These are phyloP conservation scores for Balanococcus diminutus DNA, from an alignment of 2,888 invertebrate genomes.

Conservation along the genomic window DNA sequence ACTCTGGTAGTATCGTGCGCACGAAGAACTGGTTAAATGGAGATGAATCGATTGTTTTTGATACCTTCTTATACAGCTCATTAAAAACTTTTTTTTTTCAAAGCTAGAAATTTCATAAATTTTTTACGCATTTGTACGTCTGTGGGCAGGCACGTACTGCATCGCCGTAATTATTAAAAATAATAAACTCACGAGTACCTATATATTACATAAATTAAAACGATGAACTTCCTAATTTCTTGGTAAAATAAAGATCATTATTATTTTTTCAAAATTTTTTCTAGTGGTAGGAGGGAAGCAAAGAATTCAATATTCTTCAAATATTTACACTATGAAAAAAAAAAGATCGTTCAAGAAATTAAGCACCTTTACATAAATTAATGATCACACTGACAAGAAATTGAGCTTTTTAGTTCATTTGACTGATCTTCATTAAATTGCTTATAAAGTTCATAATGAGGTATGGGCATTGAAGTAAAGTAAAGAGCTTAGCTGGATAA, in stretches of 20 bases:
- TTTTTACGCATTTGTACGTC: not conserved
- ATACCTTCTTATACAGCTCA: not conserved
- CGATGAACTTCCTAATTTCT: not conserved
- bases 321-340: not conserved
- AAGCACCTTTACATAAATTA: too few species aligned
- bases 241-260: not conserved
- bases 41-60: constrained; percentile 30
- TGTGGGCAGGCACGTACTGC: not conserved
- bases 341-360: too few species aligned
- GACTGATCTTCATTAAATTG: too few species aligned
- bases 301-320: not conserved
- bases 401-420: too few species aligned
- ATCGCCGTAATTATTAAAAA: not conserved
- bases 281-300: too few species aligned
- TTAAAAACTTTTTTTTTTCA: not conserved
- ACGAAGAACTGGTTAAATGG: not conserved
- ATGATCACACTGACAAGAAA: too few species aligned
- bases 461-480: too few species aligned
- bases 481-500: too few species aligned
- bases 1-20: not conserved
- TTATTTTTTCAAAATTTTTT: not conserved
- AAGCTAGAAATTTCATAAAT: not conserved
- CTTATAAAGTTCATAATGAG: too few species aligned
- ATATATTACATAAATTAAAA: not conserved
- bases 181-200: not conserved